These are phyloP conservation scores for Andrena cerasifolii DNA, from an alignment of 1,140 invertebrate genomes.

Conservation along the genomic window DNA sequence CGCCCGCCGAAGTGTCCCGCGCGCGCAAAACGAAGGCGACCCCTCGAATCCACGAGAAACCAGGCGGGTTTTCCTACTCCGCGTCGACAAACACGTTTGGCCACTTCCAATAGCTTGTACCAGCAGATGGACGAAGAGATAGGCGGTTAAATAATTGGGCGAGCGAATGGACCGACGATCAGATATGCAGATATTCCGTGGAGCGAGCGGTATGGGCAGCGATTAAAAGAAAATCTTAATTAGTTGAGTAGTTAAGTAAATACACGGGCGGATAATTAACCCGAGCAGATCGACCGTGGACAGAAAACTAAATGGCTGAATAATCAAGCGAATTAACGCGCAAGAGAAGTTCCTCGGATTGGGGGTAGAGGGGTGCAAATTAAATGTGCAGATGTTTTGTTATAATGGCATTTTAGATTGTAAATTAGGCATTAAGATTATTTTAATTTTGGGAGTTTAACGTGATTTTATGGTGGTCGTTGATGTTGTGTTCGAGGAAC, in stretches of 20 bases:
- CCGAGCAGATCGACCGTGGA: slow-evolving; percentile 34
- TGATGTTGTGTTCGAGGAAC: too few species aligned
- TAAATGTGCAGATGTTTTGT: not conserved
- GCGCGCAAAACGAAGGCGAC: not conserved
- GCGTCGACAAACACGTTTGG: slow-evolving; percentile 30
- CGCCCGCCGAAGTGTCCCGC: not conserved
- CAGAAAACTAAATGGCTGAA: slow-evolving; percentile 23
- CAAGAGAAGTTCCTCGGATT: not conserved
- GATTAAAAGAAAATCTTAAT: slow-evolving; percentile 55
- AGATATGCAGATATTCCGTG: slow-evolving; percentile 8
- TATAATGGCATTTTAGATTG: too few species aligned
- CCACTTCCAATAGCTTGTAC: not conserved
- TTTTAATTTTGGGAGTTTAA: too few species aligned
- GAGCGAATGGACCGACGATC: not conserved
- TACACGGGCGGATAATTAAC: slow-evolving; percentile 39
- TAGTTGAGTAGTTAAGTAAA: slow-evolving; percentile 44
- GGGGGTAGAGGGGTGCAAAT: not conserved
- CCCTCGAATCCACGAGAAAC: slow-evolving; percentile 4
- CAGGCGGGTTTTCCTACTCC: not conserved
- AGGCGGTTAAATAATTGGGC: slow-evolving; percentile 31
- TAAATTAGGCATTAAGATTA: too few species aligned
- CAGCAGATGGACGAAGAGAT: slow-evolving; percentile 34
- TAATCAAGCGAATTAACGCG: slow-evolving; percentile 29
- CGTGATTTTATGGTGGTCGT: too few species aligned
- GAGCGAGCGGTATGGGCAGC: not conserved